Conservation (phyloP, 2,113 vertebrate species). For the Salvelinus sp. region DNA sequence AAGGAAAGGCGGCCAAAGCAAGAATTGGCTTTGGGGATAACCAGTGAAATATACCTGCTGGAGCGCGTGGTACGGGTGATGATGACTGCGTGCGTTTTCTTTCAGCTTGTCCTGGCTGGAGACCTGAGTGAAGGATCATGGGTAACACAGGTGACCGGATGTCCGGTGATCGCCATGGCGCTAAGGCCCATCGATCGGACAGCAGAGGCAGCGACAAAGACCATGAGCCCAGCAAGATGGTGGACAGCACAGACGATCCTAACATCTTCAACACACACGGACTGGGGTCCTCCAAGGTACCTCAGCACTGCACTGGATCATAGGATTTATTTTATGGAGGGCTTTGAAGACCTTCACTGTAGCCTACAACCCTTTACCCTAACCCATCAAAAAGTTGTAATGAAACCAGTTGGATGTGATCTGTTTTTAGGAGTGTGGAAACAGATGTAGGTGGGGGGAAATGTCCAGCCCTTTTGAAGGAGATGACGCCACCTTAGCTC, state of each 20-base stretch:
- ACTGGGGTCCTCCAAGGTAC: constrained; percentile 85
- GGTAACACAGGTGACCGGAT: constrained; percentile 92
- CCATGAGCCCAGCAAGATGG: constrained; percentile 86
- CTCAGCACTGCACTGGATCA: not conserved
- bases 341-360: not conserved
- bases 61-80: no score
- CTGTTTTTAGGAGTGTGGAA: no score
- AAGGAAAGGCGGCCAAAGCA: no score
- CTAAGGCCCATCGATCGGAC: constrained; percentile 85
- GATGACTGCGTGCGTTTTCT: constrained; percentile 1
- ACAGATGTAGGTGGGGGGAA: no score
- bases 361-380: no score
- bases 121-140: constrained; percentile 69
- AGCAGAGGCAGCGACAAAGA: constrained; percentile 81
- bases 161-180: constrained; percentile 85
- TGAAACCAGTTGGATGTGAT: no score
- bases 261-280: constrained; percentile 88
- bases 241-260: constrained; percentile 94
- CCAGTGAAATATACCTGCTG: no score
- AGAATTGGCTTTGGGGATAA: no score
- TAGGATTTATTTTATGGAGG: not conserved
- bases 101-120: not conserved
- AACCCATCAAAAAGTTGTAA: no score
- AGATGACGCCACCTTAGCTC: no score
- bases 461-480: no score